These are phyloP conservation scores for Cettia cetti DNA, from an alignment of 2,113 vertebrate genomes.

Conservation along the genomic window DNA sequence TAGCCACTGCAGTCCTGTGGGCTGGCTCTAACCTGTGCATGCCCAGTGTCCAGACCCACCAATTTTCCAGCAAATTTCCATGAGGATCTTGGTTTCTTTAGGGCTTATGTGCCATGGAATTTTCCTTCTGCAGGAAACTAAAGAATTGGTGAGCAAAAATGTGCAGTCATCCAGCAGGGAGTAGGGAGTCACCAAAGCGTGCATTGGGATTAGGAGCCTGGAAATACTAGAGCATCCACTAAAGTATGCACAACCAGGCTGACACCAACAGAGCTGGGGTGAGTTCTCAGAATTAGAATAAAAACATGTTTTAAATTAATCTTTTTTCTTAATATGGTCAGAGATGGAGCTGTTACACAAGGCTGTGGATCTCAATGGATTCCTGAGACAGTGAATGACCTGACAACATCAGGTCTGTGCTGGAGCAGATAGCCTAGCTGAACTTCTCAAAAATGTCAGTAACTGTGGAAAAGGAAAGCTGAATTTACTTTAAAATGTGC, in stretches of 20 bases:
- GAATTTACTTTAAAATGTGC: background rate
- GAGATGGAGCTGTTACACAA: background rate
- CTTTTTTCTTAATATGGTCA: background rate
- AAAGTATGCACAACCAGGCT: accelerated
- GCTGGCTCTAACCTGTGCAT: background rate
- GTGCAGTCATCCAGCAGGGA: background rate
- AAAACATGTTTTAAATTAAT: background rate
- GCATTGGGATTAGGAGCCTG: background rate
- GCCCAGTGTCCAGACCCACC: accelerated
- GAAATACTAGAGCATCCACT: background rate
- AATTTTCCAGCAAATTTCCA: background rate
- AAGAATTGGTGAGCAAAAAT: background rate
- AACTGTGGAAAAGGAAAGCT: background rate
- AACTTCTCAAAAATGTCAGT: background rate
- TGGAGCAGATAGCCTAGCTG: background rate
- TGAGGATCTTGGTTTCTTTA: background rate
- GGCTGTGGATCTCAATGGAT: background rate
- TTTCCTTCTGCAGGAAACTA: background rate
- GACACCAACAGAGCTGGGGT: background rate
- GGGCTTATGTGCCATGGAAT: background rate
- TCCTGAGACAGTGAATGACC: background rate
- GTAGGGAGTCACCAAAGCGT: background rate
- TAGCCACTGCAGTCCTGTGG: background rate
- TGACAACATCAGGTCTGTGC: background rate
- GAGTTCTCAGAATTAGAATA: background rate